Evolutionary conservation across 2,113 vertebrate genomes (phyloP).

Genomic region (Balaenoptera acutorostrata): DNA sequence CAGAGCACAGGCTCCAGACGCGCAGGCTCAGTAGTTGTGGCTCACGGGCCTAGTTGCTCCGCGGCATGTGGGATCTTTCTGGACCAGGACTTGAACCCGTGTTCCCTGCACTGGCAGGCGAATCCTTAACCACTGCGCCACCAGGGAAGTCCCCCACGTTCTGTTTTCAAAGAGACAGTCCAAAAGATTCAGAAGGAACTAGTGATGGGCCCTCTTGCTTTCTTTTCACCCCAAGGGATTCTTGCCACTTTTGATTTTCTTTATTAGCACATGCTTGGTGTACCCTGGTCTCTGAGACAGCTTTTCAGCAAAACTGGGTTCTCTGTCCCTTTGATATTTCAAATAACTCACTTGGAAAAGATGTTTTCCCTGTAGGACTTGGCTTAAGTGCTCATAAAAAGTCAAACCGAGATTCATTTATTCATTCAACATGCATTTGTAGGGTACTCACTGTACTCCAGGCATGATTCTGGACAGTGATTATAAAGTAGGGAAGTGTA

Average conservation of each 20-base stretch:
- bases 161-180: not conserved
- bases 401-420: not conserved
- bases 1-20: too few relatives aligned
- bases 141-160: not conserved
- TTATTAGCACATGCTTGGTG: not conserved
- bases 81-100: too few relatives aligned
- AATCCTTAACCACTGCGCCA: too few relatives aligned
- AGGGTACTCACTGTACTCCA: too few relatives aligned
- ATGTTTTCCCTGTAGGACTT: not conserved
- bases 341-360: not conserved
- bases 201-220: not conserved
- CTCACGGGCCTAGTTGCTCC: too few relatives aligned
- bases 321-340: not conserved
- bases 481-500: not conserved
- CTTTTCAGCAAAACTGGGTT: not conserved
- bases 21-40: too few relatives aligned
- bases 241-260: not conserved
- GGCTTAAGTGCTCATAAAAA: not conserved
- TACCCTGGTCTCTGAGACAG: not conserved
- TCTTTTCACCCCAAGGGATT: not conserved
- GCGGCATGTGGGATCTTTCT: too few relatives aligned
- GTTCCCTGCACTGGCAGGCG: too few relatives aligned
- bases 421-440: not conserved
- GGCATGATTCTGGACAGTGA: not conserved
- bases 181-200: not conserved